These are phyloP conservation scores for Melanocharis versteri DNA, from an alignment of 2,113 vertebrate species.

Conservation along the genomic window DNA sequence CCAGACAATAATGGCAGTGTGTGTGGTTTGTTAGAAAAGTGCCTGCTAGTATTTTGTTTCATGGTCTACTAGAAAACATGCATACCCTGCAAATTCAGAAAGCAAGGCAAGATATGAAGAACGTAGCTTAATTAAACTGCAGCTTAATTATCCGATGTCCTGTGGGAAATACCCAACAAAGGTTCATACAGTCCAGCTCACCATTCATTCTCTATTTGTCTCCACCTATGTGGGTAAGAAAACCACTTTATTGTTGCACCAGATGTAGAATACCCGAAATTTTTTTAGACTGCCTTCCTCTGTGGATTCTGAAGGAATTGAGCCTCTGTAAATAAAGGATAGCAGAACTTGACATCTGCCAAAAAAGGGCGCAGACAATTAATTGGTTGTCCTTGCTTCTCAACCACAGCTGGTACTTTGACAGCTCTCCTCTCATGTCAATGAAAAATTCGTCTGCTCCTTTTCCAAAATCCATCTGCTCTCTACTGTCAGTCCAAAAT, in stretches of 20 bases:
- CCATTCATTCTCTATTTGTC: background rate
- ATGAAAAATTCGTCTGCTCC: background rate
- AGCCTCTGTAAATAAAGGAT: background rate
- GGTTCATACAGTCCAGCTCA: background rate
- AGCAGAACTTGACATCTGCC: background rate
- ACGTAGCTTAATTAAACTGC: background rate
- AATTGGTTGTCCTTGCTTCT: conserved; percentile 25
- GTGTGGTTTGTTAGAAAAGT: background rate
- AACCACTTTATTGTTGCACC: background rate
- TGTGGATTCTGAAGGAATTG: background rate
- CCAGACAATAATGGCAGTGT: background rate
- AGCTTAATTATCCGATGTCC: background rate
- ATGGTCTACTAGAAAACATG: background rate
- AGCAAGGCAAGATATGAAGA: background rate
- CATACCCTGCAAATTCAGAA: background rate
- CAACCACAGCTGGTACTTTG: conserved; percentile 41
- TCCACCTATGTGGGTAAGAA: background rate
- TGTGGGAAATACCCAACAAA: background rate
- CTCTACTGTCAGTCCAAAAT: background rate
- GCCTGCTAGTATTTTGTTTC: background rate
- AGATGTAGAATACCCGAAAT: background rate
- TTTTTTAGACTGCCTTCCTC: background rate
- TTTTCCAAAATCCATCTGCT: conserved; percentile 45
- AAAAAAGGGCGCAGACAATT: background rate
- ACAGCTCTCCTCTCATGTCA: conserved; percentile 3